Evolutionary conservation across 2,888 invertebrate genomes (phyloP).

Genomic region (Temnothorax ravouxi): DNA sequence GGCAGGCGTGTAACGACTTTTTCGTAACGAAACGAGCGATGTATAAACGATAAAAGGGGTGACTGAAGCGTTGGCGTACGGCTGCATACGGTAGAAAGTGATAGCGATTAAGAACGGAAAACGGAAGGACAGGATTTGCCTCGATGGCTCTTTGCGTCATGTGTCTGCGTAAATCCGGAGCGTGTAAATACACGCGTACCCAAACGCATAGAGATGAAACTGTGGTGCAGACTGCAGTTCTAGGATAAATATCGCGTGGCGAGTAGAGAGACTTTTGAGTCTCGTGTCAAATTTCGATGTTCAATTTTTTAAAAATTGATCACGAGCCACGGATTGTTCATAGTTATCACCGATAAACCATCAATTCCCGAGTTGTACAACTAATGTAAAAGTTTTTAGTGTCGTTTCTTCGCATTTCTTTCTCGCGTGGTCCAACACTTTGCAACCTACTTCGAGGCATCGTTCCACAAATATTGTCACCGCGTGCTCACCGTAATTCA

Average conservation of each 20-base stretch:
- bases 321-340: background rate
- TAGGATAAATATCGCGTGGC: background rate
- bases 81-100: constrained; percentile 40
- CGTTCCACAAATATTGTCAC: background rate
- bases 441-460: too few relatives aligned
- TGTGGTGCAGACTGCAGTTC: background rate
- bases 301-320: background rate
- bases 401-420: background rate
- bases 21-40: background rate
- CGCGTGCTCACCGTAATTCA: too few relatives aligned
- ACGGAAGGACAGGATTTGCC: constrained; percentile 78
- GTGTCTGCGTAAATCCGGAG: constrained; percentile 79
- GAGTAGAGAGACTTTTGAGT: background rate
- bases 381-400: background rate
- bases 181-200: constrained; percentile 78
- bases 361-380: background rate
- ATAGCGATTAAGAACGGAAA: constrained; percentile 61
- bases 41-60: constrained; percentile 18
- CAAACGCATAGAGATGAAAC: constrained; percentile 51
- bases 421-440: background rate
- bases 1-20: constrained; percentile 2
- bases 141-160: constrained; percentile 79
- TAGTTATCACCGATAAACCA: background rate
- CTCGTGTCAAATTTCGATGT: background rate
- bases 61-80: background rate